A percentile compares a stretch with the other conserved stretches of the same genome.
Evolutionary conservation across 53 echinoderm and acorn worm species (phyloP).

Genomic region (Luidia sarsii): DNA sequence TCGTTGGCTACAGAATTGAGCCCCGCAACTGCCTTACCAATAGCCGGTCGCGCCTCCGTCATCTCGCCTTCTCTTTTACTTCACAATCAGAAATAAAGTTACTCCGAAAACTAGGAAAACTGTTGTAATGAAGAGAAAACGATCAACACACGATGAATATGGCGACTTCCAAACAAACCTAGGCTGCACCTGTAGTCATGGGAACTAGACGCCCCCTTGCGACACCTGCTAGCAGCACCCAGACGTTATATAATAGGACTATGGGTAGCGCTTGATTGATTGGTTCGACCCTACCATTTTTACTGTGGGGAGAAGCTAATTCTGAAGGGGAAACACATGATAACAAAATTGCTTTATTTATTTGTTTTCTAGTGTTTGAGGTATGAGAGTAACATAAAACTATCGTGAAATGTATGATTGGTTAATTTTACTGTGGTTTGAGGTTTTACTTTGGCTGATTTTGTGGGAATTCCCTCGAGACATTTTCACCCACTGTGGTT

Average conservation of each 20-base stretch:
- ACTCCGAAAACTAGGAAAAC: too few species aligned
- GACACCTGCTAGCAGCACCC: conserved; percentile 54
- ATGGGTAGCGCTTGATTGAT: too few species aligned
- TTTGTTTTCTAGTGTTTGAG: too few species aligned
- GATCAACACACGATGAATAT: not conserved
- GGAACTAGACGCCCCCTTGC: conserved; percentile 79
- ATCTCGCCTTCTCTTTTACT: conserved; percentile 3
- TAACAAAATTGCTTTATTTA: not conserved
- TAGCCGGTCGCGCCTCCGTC: conserved; percentile 28
- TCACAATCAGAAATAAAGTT: too few species aligned
- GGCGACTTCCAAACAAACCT: not conserved
- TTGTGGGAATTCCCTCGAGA: not conserved
- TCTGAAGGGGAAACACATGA: conserved; percentile 9
- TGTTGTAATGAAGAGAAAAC: too few species aligned
- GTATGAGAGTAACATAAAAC: too few species aligned
- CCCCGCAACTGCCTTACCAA: conserved; percentile 75
- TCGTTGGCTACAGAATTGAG: conserved; percentile 93
- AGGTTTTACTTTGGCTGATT: too few species aligned
- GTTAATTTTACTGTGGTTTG: not conserved
- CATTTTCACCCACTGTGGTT: conserved; percentile 42
- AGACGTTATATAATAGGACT: conserved; percentile 67
- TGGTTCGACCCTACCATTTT: conserved; percentile 52
- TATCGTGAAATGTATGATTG: not conserved
- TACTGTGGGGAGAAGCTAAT: conserved; percentile 30
- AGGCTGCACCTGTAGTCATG: conserved; percentile 67